Conservation (phyloP, 1,140 invertebrate genomes). For the Frieseomelitta varia region DNA sequence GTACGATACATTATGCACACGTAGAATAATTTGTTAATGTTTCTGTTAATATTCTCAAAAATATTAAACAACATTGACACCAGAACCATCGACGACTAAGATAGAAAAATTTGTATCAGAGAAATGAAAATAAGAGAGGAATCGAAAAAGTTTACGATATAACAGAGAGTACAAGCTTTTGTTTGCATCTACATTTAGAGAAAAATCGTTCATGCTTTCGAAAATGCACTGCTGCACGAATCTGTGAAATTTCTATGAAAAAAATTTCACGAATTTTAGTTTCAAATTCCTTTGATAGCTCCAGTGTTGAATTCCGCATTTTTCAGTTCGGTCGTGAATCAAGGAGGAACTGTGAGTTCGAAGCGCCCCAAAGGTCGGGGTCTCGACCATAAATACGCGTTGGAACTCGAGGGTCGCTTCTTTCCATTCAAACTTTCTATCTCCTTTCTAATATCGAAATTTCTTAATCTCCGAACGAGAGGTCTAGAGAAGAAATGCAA, state of each 20-base stretch:
- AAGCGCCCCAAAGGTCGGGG: no score
- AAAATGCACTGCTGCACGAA: no score
- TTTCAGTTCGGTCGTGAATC: neutral
- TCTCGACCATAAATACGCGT: neutral
- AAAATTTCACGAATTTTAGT: neutral
- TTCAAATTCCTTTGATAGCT: neutral
- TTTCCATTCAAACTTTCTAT: neutral
- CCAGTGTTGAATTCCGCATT: neutral
- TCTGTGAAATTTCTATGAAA: no score
- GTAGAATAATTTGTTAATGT: neutral
- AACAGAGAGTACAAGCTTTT: no score
- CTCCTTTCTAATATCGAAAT: slow-evolving; percentile 32
- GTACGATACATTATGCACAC: neutral
- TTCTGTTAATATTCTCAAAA: neutral
- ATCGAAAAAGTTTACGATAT: no score
- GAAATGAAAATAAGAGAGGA: no score
- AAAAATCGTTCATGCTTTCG: no score
- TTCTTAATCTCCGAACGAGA: slow-evolving; percentile 48
- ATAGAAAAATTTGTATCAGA: no score
- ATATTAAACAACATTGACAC: no score
- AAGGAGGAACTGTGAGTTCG: neutral
- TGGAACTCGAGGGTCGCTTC: neutral
- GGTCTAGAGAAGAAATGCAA: slow-evolving; percentile 48
- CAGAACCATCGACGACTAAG: no score
- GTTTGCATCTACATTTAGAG: no score